These are phyloP conservation scores for Nematostella vectensis DNA, from an alignment of 92 coral and sea anemone species.

Conservation along the genomic window DNA sequence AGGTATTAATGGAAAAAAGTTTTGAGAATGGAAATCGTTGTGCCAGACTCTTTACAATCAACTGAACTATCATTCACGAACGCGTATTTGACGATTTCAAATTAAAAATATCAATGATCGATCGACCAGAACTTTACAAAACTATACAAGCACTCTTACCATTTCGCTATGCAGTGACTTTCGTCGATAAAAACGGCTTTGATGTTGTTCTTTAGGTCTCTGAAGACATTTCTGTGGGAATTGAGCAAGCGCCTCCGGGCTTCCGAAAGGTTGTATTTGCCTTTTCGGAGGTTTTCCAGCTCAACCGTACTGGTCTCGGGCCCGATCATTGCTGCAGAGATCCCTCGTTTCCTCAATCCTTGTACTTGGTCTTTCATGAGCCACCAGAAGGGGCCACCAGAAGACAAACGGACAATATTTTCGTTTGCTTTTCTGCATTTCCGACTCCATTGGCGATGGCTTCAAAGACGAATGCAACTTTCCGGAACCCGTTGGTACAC, in stretches of 20 bases:
- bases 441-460: not conserved
- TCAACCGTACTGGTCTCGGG: conserved; percentile 14
- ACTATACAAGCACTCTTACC: conserved; percentile 44
- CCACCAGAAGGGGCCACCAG: conserved; percentile 28
- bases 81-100: too few species aligned
- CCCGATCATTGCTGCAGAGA: conserved; percentile 23
- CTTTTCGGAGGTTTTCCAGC: conserved; percentile 8
- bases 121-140: too few species aligned
- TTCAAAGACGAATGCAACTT: conserved; percentile 20
- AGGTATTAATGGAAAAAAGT: too few species aligned
- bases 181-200: conserved; percentile 49
- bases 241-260: conserved; percentile 41
- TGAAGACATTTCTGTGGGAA: conserved; percentile 18
- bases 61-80: too few species aligned
- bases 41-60: too few species aligned
- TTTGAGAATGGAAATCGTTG: too few species aligned
- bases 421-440: not conserved
- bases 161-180: conserved; percentile 49
- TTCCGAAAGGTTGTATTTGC: conserved; percentile 26
- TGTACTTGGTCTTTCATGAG: conserved; percentile 47
- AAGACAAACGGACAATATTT: conserved; percentile 6
- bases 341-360: conserved; percentile 17
- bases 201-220: conserved; percentile 10
- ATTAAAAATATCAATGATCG: too few species aligned
- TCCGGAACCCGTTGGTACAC: conserved; percentile 36